Conservation (phyloP, 2,113 vertebrate genomes). For the Solea solea region DNA sequence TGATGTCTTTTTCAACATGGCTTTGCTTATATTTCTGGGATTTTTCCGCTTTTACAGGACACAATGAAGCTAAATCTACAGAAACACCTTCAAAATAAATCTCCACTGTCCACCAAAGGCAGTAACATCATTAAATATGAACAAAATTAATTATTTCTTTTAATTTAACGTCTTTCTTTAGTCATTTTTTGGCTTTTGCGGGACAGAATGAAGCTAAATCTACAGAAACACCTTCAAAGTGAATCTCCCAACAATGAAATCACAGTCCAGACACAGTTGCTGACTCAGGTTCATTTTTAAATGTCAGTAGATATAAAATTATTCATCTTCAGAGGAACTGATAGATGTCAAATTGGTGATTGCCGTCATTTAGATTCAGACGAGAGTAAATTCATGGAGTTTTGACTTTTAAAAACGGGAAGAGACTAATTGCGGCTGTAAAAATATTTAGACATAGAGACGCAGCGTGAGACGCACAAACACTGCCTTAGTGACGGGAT, state of each 20-base stretch:
- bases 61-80: too few relatives aligned
- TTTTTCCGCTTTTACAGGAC: too few relatives aligned
- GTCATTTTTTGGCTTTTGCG: too few relatives aligned
- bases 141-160: too few relatives aligned
- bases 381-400: not conserved
- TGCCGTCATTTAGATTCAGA: conserved; percentile 1
- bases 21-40: too few relatives aligned
- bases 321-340: not conserved
- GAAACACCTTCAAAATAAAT: too few relatives aligned
- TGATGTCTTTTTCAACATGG: too few relatives aligned
- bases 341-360: not conserved
- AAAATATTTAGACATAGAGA: conserved; percentile 54
- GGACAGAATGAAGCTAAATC: not conserved
- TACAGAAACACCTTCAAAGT: not conserved
- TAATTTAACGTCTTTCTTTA: too few relatives aligned
- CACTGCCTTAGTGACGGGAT: conserved; percentile 5
- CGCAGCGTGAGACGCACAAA: conserved; percentile 21
- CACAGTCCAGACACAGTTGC: not conserved
- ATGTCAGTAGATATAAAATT: conserved; percentile 7
- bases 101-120: too few relatives aligned
- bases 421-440: conserved; percentile 29
- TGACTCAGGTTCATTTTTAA: not conserved
- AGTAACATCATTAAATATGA: too few relatives aligned
- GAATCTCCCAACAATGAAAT: not conserved
- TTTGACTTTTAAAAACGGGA: conserved; percentile 10